A percentile compares a stretch with the other conserved stretches of the same genome.
Conservation (phyloP, 1,140 invertebrate species). For the Choristoneura fumiferana region DNA sequence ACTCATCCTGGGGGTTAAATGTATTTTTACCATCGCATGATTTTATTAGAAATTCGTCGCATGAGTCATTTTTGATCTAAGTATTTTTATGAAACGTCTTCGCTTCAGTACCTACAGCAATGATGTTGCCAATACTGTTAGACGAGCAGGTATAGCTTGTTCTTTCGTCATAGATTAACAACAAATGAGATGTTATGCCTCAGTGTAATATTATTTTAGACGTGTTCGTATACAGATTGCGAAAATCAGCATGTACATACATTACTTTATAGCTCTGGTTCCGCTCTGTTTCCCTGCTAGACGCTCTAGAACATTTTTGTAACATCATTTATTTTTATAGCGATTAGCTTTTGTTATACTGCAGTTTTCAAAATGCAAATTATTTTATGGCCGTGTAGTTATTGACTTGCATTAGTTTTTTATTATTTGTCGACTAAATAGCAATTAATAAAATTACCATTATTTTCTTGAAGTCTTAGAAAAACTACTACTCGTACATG, state of each 20-base stretch:
- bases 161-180: slow-evolving; percentile 30
- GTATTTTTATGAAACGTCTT: slow-evolving; percentile 12
- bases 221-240: slow-evolving; percentile 47
- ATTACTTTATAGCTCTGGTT: slow-evolving; percentile 66
- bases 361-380: slow-evolving; percentile 15
- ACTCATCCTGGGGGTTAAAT: slow-evolving; percentile 56
- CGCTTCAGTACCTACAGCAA: slow-evolving; percentile 42
- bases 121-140: neutral
- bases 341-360: slow-evolving; percentile 54
- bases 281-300: slow-evolving; percentile 61
- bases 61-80: slow-evolving; percentile 19
- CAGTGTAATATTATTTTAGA: slow-evolving; percentile 65
- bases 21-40: slow-evolving; percentile 32
- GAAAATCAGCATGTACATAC: slow-evolving; percentile 74
- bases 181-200: slow-evolving; percentile 55
- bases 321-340: slow-evolving; percentile 58
- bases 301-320: slow-evolving; percentile 66
- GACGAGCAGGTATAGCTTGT: neutral
- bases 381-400: slow-evolving; percentile 13
- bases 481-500: too few species aligned
- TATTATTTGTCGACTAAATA: neutral
- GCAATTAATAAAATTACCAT: too few species aligned
- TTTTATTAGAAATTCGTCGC: slow-evolving; percentile 5
- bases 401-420: slow-evolving; percentile 23
- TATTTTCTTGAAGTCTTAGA: too few species aligned